Evolutionary conservation across 2,888 invertebrate genomes (phyloP).

Genomic region (Slavum lentiscoides): DNA sequence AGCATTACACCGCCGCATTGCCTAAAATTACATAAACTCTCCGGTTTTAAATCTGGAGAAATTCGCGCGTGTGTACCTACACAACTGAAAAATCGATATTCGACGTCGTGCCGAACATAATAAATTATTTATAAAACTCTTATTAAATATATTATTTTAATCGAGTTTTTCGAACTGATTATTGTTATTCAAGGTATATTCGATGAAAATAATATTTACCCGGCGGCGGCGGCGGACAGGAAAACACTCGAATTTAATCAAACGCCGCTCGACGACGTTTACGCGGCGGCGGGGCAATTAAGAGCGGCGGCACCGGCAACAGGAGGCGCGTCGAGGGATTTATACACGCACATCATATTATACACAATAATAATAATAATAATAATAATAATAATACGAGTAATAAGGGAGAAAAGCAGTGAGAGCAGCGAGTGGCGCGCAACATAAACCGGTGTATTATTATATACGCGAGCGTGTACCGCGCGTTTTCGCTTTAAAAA

Average conservation of each 20-base stretch:
- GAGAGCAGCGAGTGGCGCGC: not conserved
- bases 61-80: too few relatives aligned
- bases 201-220: slow-evolving; percentile 30
- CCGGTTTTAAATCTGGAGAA: too few relatives aligned
- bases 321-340: slow-evolving; percentile 24
- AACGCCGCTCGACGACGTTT: slow-evolving; percentile 20
- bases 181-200: slow-evolving; percentile 39
- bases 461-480: slow-evolving; percentile 15
- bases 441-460: slow-evolving; percentile 1
- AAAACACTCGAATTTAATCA: slow-evolving; percentile 45
- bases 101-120: too few relatives aligned
- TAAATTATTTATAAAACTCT: too few relatives aligned
- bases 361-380: too few relatives aligned
- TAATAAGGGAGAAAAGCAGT: too few relatives aligned
- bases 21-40: too few relatives aligned
- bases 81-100: too few relatives aligned
- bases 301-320: slow-evolving; percentile 21
- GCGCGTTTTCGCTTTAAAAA: slow-evolving; percentile 23
- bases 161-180: slow-evolving; percentile 33
- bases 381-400: too few relatives aligned
- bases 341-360: not conserved
- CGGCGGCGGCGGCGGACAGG: not conserved
- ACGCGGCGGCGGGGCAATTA: slow-evolving; percentile 29
- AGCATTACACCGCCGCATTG: too few relatives aligned
- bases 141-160: not conserved